Percentiles rank a stretch among this genome's conserved stretches.
Conservation (phyloP, 1,140 invertebrate genomes). For the Lasioglossum albipes region DNA sequence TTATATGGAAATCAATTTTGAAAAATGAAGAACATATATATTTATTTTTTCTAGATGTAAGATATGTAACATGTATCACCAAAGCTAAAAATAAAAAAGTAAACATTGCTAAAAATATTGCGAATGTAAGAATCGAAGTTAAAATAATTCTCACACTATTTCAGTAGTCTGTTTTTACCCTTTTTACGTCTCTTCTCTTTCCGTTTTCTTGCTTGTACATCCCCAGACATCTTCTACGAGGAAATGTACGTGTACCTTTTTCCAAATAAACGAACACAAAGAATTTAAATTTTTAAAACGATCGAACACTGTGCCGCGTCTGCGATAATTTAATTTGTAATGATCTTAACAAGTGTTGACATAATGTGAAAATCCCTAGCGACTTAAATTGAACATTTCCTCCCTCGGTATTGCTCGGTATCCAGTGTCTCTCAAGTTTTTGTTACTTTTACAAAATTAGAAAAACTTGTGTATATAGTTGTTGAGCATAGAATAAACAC, state of each 20-base stretch:
- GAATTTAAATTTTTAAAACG: conserved; percentile 46
- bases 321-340: conserved; percentile 63
- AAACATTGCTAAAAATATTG: conserved; percentile 72
- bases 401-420: not conserved
- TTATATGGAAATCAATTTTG: not conserved
- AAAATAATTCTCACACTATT: conserved; percentile 64
- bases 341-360: conserved; percentile 45
- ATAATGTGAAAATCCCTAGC: conserved; percentile 45
- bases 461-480: not conserved
- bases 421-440: conserved; percentile 1
- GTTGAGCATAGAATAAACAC: not conserved
- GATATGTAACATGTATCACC: not conserved
- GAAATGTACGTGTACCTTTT: conserved; percentile 33
- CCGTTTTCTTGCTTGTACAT: conserved; percentile 86
- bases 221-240: conserved; percentile 84
- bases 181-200: conserved; percentile 87
- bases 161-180: conserved; percentile 79
- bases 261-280: conserved; percentile 24
- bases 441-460: not conserved
- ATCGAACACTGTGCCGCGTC: conserved; percentile 39
- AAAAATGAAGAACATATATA: not conserved
- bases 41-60: not conserved
- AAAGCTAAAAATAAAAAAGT: conserved; percentile 58
- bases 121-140: conserved; percentile 53
- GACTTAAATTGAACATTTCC: conserved; percentile 7